Evolutionary conservation across 1,140 invertebrate species (phyloP).

Genomic region (Halictus rubicundus): DNA sequence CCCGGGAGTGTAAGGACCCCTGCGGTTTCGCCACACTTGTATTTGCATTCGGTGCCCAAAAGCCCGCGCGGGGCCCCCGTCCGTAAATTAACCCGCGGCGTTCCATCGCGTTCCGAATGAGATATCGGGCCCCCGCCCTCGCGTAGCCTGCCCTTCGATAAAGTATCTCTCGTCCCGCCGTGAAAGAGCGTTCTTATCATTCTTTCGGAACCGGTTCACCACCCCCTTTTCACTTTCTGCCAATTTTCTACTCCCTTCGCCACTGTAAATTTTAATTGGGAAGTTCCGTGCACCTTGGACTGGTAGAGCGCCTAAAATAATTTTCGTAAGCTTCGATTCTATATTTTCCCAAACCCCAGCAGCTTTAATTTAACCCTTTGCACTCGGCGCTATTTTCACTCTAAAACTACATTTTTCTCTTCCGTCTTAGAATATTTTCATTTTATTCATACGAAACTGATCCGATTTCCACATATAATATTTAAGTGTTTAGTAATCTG

Average conservation of each 20-base stretch:
- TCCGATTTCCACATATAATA: too few relatives aligned
- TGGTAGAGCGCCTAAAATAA: too few relatives aligned
- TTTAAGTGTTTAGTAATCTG: too few relatives aligned
- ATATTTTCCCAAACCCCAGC: too few relatives aligned
- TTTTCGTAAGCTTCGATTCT: too few relatives aligned
- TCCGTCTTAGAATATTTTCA: too few relatives aligned
- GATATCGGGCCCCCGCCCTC: constrained; percentile 60
- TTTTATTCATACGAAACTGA: too few relatives aligned
- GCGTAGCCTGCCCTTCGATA: constrained; percentile 55
- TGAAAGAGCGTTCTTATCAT: constrained; percentile 52
- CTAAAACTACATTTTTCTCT: too few relatives aligned
- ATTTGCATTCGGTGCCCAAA: constrained; percentile 58
- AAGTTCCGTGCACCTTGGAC: too few relatives aligned
- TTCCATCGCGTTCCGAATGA: constrained; percentile 63
- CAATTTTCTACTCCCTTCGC: neutral
- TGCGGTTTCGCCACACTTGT: constrained; percentile 65
- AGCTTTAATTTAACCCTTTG: too few relatives aligned
- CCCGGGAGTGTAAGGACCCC: constrained; percentile 61
- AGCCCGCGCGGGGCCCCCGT: constrained; percentile 41
- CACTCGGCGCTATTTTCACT: too few relatives aligned
- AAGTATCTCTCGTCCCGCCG: constrained; percentile 56
- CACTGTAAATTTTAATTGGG: neutral
- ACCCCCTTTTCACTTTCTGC: neutral
- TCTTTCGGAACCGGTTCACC: constrained; percentile 49
- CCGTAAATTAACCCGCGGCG: constrained; percentile 62